phyloP scores from a whole-genome alignment of 2,888 invertebrate species.

The Caenorhabditis plicata region DNA sequence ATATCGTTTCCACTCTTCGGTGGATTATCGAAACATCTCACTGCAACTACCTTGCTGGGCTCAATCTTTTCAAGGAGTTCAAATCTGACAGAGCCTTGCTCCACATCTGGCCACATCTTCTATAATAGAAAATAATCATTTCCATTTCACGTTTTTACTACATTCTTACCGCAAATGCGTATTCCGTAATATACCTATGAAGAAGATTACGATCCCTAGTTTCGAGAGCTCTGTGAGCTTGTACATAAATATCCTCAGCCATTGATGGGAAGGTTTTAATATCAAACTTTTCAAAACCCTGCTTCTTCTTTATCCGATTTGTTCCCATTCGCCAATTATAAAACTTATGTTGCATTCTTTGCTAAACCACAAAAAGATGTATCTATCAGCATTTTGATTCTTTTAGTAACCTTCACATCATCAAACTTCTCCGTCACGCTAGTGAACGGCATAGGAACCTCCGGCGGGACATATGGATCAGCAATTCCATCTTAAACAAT shows the following conservation, averaged over 20 bases:
- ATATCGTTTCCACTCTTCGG: constrained; percentile 62
- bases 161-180: constrained; percentile 41
- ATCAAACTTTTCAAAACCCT: constrained; percentile 59
- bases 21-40: constrained; percentile 58
- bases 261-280: constrained; percentile 50
- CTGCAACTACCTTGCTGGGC: constrained; percentile 54
- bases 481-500: constrained; percentile 52
- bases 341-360: constrained; percentile 44
- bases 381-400: too few relatives aligned
- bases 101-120: constrained; percentile 65
- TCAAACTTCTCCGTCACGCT: constrained; percentile 27
- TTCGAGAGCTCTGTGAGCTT: constrained; percentile 55
- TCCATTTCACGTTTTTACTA: neutral
- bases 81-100: constrained; percentile 59
- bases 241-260: constrained; percentile 56
- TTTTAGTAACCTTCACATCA: too few relatives aligned
- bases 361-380: too few relatives aligned
- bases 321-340: constrained; percentile 53
- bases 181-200: constrained; percentile 55
- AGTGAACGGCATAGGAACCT: constrained; percentile 24
- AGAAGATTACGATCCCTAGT: constrained; percentile 44
- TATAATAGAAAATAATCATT: constrained; percentile 23
- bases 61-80: constrained; percentile 47
- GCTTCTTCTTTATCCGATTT: constrained; percentile 57
- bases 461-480: constrained; percentile 57